phyloP scores from a whole-genome alignment of 2,797 vertebrate species.

The Chloroceryle inda region DNA sequence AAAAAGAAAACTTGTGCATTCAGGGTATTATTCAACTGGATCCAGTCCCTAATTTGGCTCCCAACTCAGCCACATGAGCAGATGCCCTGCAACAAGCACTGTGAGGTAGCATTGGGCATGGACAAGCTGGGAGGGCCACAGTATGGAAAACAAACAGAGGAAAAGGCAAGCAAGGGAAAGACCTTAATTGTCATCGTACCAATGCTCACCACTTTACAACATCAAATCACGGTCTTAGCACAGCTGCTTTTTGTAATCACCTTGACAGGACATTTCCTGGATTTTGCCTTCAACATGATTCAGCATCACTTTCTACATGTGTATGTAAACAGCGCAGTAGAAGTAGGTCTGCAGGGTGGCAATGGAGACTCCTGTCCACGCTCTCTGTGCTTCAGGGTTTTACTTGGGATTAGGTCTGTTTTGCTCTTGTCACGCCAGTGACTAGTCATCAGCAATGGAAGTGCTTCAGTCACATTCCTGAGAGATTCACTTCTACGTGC shows the following conservation, averaged over 20 bases:
- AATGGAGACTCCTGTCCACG: background rate
- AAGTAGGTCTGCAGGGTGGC: background rate
- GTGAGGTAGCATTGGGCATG: background rate
- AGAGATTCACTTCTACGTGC: background rate
- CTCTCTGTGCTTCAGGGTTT: background rate
- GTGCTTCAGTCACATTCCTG: background rate
- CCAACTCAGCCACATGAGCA: background rate
- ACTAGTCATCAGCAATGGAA: background rate
- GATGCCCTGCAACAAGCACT: accelerated
- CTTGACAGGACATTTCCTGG: background rate
- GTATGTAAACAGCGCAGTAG: accelerated
- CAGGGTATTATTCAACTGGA: accelerated
- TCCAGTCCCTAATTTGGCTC: background rate
- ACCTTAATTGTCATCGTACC: background rate
- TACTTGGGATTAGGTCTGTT: background rate
- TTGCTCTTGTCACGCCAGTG: background rate
- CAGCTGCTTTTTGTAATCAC: background rate
- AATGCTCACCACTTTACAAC: background rate
- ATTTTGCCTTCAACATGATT: background rate
- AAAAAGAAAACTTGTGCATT: background rate
- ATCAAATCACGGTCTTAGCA: background rate
- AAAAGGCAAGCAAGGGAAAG: background rate
- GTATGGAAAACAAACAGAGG: background rate
- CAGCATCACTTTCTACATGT: background rate
- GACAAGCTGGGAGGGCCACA: background rate